Conservation (phyloP, 2,888 invertebrate genomes). For the Tetropium fuscum region DNA sequence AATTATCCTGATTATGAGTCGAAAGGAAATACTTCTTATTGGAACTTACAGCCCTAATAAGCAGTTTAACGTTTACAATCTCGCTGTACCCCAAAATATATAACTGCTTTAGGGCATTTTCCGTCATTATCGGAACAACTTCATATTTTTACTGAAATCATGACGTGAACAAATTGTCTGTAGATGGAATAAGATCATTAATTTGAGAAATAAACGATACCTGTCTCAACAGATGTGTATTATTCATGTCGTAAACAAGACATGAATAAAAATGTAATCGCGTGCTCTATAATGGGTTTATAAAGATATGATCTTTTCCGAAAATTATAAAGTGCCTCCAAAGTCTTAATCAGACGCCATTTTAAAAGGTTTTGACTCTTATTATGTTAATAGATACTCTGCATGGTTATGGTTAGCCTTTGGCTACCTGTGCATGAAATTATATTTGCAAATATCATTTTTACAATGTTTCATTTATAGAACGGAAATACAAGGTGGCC, state of each 20-base stretch:
- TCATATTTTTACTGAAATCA: background rate
- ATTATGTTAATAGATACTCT: too few species aligned
- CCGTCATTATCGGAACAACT: conserved; percentile 1
- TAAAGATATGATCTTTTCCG: too few species aligned
- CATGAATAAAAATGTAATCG: background rate
- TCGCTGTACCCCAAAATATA: background rate
- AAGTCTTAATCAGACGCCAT: too few species aligned
- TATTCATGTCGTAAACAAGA: background rate
- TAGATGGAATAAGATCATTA: conserved; percentile 1
- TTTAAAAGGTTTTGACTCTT: too few species aligned
- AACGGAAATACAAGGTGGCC: too few species aligned
- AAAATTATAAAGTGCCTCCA: too few species aligned
- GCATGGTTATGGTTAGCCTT: too few species aligned
- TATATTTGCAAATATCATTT: too few species aligned
- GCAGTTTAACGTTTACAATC: conserved; percentile 2
- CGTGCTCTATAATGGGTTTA: background rate
- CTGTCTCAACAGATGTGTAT: too few species aligned
- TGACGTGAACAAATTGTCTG: background rate
- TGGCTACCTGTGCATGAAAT: too few species aligned
- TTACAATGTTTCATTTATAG: too few species aligned
- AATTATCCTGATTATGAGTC: conserved; percentile 3
- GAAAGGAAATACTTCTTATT: too few species aligned
- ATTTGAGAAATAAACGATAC: background rate
- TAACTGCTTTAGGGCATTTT: conserved; percentile 7
- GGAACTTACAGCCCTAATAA: conserved; percentile 5